Conservation (phyloP, 2,113 vertebrate genomes). For the Sus scrofa region DNA sequence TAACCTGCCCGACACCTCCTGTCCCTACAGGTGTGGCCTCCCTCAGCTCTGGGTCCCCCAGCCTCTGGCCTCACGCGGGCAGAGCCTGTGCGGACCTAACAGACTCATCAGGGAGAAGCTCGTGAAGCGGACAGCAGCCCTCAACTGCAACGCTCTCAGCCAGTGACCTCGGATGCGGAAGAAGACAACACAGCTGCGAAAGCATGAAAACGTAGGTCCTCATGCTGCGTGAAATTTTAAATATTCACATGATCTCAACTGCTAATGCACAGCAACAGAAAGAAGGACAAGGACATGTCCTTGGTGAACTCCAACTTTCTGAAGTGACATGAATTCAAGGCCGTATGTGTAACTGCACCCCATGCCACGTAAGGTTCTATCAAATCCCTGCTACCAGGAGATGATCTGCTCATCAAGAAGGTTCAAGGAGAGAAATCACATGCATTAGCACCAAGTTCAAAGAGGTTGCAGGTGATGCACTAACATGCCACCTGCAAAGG, state of each 20-base stretch:
- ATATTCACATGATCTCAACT: not conserved
- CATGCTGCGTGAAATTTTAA: not conserved
- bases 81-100: not conserved
- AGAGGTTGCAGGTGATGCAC: not conserved
- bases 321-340: not conserved
- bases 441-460: not conserved
- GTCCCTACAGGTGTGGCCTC: not conserved
- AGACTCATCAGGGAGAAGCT: not conserved
- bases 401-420: not conserved
- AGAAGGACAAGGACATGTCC: not conserved
- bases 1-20: not conserved
- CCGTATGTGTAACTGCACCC: rapidly evolving
- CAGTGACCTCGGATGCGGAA: not conserved
- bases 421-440: not conserved
- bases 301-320: not conserved
- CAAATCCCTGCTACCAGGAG: no score
- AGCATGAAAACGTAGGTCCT: not conserved
- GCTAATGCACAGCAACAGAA: not conserved
- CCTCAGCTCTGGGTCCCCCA: not conserved
- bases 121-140: not conserved
- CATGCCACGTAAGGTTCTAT: not conserved
- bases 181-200: not conserved
- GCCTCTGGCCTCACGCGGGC: not conserved
- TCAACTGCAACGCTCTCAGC: rapidly evolving
- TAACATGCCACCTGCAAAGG: not conserved